A percentile compares a stretch with the other conserved stretches of the same genome.
Conservation (phyloP, 2,113 vertebrate genomes). For the Eublepharis macularius region DNA sequence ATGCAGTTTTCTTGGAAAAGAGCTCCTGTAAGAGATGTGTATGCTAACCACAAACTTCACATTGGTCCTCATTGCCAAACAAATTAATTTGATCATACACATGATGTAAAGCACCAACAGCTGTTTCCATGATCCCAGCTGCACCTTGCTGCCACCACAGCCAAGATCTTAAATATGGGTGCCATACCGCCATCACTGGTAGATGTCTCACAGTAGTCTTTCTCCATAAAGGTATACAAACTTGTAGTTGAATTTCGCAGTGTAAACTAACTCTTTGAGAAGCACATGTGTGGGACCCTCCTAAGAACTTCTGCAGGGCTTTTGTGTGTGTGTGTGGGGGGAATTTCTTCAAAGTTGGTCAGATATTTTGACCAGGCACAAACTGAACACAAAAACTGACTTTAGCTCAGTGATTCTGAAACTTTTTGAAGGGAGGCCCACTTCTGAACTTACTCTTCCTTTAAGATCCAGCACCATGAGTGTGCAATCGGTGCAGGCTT, state of each 20-base stretch:
- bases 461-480: too few species aligned
- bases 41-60: background rate
- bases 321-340: too few species aligned
- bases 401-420: too few species aligned
- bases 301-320: background rate
- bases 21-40: background rate
- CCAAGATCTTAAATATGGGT: background rate
- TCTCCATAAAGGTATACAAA: background rate
- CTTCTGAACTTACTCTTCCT: too few species aligned
- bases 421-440: too few species aligned
- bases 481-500: too few species aligned
- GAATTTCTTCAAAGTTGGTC: too few species aligned
- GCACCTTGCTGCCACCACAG: background rate
- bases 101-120: background rate
- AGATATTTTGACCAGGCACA: background rate
- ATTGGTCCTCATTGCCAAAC: background rate
- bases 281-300: background rate
- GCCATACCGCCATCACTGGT: background rate
- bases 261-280: background rate
- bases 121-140: too few species aligned
- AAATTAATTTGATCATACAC: too few species aligned
- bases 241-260: background rate
- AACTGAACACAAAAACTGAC: too few species aligned
- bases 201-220: background rate
- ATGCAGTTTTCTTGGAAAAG: background rate